A percentile compares a stretch with the other conserved stretches of the same genome.
These are phyloP conservation scores for Drosophila niveifrons DNA, from an alignment of 2,888 invertebrate genomes.

Conservation along the genomic window DNA sequence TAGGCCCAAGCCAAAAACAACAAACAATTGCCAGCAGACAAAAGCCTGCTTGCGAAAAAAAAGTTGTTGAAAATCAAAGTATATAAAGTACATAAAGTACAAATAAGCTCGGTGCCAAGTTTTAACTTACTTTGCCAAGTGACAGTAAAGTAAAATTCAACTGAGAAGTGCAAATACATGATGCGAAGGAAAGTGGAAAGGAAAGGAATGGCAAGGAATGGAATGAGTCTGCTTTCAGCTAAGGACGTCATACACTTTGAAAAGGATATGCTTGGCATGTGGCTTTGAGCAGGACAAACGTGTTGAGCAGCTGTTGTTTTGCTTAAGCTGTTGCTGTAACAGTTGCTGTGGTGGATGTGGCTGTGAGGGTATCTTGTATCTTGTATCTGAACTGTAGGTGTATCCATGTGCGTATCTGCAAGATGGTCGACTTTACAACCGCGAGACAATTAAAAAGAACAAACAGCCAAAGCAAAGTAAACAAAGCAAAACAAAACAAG, in stretches of 20 bases:
- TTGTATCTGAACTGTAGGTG: conserved; percentile 11
- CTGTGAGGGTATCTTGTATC: conserved; percentile 1
- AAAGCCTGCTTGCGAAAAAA: conserved; percentile 13
- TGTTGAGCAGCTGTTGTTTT: conserved; percentile 47
- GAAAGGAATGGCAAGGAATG: neutral
- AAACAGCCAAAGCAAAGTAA: conserved; percentile 45
- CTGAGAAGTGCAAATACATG: neutral
- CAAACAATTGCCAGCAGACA: conserved; percentile 31
- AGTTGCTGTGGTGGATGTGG: neutral
- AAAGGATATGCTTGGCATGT: conserved; percentile 56
- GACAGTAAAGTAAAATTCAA: conserved; percentile 54
- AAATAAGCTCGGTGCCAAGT: conserved; percentile 55
- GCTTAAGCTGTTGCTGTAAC: conserved; percentile 1
- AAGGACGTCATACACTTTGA: conserved; percentile 34
- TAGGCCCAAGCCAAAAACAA: conserved; percentile 24
- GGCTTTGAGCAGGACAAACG: conserved; percentile 23
- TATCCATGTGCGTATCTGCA: conserved; percentile 23
- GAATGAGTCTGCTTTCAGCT: conserved; percentile 1
- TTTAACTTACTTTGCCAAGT: conserved; percentile 49
- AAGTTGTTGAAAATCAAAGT: conserved; percentile 70
- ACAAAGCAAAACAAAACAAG: conserved; percentile 21
- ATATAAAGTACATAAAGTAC: conserved; percentile 50
- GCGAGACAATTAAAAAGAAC: conserved; percentile 63
- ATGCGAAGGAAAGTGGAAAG: neutral
- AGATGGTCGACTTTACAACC: conserved; percentile 40